These are phyloP conservation scores for Amorpha juglandis DNA, from an alignment of 2,888 invertebrate genomes.

Conservation along the genomic window DNA sequence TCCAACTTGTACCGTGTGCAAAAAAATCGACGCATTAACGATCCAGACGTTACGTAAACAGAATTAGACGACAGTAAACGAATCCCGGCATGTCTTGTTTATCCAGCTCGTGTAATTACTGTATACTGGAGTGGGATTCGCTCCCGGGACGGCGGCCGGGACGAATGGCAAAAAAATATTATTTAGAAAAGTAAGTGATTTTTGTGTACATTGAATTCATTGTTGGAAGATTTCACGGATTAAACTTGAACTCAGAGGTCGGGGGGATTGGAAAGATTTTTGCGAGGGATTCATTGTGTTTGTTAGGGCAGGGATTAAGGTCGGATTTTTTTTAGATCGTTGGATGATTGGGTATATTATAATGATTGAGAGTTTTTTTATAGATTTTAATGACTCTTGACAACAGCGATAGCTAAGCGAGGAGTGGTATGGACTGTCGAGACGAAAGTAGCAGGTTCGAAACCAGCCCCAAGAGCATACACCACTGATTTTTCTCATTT, in stretches of 20 bases:
- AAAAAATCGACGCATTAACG: slow-evolving; percentile 58
- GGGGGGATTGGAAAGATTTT: slow-evolving; percentile 7
- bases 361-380: too few species aligned
- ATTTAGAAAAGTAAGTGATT: slow-evolving; percentile 17
- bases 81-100: slow-evolving; percentile 55
- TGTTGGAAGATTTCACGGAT: slow-evolving; percentile 8
- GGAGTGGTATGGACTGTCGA: too few species aligned
- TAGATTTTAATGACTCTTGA: too few species aligned
- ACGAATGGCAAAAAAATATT: slow-evolving; percentile 23
- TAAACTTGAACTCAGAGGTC: slow-evolving; percentile 6
- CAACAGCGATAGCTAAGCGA: too few species aligned
- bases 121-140: slow-evolving; percentile 23
- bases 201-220: slow-evolving; percentile 22
- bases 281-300: background rate
- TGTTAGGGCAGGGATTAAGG: too few species aligned
- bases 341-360: background rate
- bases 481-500: too few species aligned
- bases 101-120: slow-evolving; percentile 53
- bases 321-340: background rate
- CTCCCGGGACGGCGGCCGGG: background rate
- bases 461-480: too few species aligned
- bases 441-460: too few species aligned
- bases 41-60: slow-evolving; percentile 60
- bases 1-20: slow-evolving; percentile 37
- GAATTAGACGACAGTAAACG: slow-evolving; percentile 64